Percentiles rank a stretch among this genome's conserved stretches.
Conservation (phyloP, 2,888 invertebrate genomes). For the Nycteola revayana region DNA sequence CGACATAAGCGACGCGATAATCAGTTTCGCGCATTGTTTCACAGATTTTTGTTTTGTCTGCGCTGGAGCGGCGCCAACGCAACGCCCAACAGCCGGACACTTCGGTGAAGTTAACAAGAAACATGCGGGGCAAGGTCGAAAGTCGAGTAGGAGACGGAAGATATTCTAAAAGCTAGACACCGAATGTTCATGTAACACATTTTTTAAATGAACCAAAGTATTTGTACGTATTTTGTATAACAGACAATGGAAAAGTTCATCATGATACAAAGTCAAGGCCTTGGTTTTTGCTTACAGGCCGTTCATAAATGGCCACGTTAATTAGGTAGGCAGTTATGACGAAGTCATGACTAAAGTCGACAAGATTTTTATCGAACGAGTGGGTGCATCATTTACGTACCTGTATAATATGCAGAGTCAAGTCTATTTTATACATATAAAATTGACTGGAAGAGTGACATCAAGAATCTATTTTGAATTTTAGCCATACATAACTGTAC, state of each 20-base stretch:
- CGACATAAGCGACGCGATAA: constrained; percentile 38
- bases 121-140: constrained; percentile 49
- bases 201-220: constrained; percentile 12
- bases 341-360: constrained; percentile 5
- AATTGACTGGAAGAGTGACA: too few relatives aligned
- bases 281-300: constrained; percentile 6
- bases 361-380: constrained; percentile 15
- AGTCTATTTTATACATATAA: too few relatives aligned
- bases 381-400: constrained; percentile 8
- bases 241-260: constrained; percentile 28
- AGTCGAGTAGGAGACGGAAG: constrained; percentile 27
- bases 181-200: constrained; percentile 6
- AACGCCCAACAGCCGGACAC: constrained; percentile 42
- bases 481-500: too few relatives aligned
- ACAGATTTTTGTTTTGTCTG: constrained; percentile 53
- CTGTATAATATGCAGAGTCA: not conserved
- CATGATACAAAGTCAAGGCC: constrained; percentile 15
- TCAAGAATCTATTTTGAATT: too few relatives aligned
- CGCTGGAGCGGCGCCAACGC: constrained; percentile 56
- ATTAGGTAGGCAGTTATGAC: constrained; percentile 9
- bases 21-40: constrained; percentile 47
- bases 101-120: constrained; percentile 47
- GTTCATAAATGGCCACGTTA: constrained; percentile 5
- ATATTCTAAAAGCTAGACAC: constrained; percentile 1
- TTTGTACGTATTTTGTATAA: too few relatives aligned